Evolutionary conservation across 2,888 invertebrate genomes (phyloP).

Genomic region (Aelia acuminata): DNA sequence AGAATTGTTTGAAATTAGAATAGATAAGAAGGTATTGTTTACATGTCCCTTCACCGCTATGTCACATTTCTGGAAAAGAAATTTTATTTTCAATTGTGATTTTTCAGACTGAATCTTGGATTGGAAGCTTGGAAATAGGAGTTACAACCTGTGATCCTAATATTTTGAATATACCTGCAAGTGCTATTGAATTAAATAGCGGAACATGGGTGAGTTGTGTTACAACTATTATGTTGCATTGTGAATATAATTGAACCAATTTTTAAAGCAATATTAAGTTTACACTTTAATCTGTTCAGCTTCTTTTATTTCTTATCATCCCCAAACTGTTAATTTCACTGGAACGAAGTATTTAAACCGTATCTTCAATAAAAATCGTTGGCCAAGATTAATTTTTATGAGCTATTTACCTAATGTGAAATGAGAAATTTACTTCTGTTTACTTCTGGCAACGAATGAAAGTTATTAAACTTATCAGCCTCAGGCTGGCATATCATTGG

Average conservation of each 20-base stretch:
- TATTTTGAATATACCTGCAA: conserved; percentile 78
- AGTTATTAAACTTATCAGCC: no score
- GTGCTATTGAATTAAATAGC: conserved; percentile 83
- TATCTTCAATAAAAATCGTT: no score
- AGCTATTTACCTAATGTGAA: neutral
- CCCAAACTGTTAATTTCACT: neutral
- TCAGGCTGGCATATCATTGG: no score
- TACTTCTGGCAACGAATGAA: no score
- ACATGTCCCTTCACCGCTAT: conserved; percentile 48
- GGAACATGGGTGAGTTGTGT: conserved; percentile 81
- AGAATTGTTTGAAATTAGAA: conserved; percentile 87
- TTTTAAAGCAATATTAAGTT: neutral
- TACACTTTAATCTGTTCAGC: neutral
- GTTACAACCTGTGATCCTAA: conserved; percentile 81
- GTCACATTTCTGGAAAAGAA: conserved; percentile 11
- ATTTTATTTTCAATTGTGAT: conserved; percentile 53
- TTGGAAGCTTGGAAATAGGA: conserved; percentile 83
- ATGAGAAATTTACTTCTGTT: no score
- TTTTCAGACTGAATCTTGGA: conserved; percentile 83
- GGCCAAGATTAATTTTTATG: neutral
- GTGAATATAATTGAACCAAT: neutral
- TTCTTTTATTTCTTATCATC: neutral
- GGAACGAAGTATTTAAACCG: neutral
- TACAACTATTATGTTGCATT: neutral
- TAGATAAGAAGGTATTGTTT: conserved; percentile 84